Base-by-base conservation (phyloP, 2,113 vertebrate species). In the Pachypanchax playfairii region DNA sequence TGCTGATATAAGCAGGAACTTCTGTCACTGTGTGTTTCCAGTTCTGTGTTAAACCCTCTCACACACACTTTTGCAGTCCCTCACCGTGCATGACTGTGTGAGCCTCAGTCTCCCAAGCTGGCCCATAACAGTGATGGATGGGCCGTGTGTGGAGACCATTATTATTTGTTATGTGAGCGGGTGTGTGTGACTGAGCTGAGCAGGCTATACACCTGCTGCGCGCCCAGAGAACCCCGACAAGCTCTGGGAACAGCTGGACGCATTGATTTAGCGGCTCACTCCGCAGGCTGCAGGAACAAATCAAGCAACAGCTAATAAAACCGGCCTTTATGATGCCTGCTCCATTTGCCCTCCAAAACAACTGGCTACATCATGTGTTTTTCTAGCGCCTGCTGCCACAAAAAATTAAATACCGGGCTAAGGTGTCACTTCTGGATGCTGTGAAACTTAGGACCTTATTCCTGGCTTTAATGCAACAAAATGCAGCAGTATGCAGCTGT, bases 231-330 rank as follows among this genome's bases (percentile, higher is more conserved):
- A 94, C 91, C 90, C 61, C 68, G 36, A 82, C 79, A 43, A 79
- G 79, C 81, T 68, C 29, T 31, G 90, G 87, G 93, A 97, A 96
- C 96, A 99, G 95, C 96, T 99, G 97, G 92, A 92, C 70, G 77
- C 92, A 93, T 94, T 97, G 94, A 96, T 95, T 97, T 96, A 97
- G 94, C 93, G 74, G 89, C 90, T 91, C 85, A 89, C 94, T 94
- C 92, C 88, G 86, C 91, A 85, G 92, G 90, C 94, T 94, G 90
- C 95, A 96, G 95, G 94, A 95, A 96, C 90, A 91, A 94, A 93
- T 99, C 96, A 95, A 92, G 93, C 91, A 87, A 95, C 95, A 97
- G 95, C 94, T 96, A 94, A 91, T 99, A 96, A 98, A 97, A 93
- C 79, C 83, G 42, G 90, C 89, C 93, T 95, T 97, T 96, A 95